A percentile compares a stretch with the other conserved stretches of the same genome.
phyloP scores from a whole-genome alignment of 2,113 vertebrate species.

The Zosterops hypoxanthus region DNA sequence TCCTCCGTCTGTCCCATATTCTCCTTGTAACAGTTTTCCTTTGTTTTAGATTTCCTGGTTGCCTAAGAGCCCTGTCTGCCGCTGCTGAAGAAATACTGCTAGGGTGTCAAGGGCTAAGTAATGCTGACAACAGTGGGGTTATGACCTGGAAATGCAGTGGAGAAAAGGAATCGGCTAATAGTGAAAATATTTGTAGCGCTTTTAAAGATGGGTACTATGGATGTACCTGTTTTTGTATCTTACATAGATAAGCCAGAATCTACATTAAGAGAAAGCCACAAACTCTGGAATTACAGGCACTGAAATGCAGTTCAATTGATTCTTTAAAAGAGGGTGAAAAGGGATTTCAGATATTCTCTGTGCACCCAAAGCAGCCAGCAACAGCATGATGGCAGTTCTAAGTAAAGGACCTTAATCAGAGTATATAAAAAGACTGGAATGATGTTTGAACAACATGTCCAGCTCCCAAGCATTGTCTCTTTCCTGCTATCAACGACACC shows the following conservation, averaged over 20 bases:
- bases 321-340: background rate
- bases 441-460: slow-evolving; percentile 41
- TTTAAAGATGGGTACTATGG: background rate
- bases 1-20: background rate
- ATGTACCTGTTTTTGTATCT: background rate
- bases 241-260: background rate
- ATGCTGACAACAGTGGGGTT: background rate
- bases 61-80: background rate
- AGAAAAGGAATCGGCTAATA: background rate
- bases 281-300: background rate
- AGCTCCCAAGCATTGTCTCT: slow-evolving; percentile 30
- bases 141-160: slow-evolving; percentile 21
- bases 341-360: background rate
- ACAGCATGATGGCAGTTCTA: background rate
- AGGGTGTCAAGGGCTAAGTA: slow-evolving; percentile 9
- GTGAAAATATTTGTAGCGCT: background rate
- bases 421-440: slow-evolving; percentile 20
- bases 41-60: slow-evolving; percentile 27
- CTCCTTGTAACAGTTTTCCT: background rate
- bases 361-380: background rate
- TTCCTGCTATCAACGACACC: slow-evolving; percentile 42
- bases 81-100: slow-evolving; percentile 6
- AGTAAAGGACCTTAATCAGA: slow-evolving; percentile 39
- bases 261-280: background rate
- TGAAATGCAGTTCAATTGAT: background rate